Conservation (phyloP, 2,888 invertebrate species). For the Pammene fasciana region DNA sequence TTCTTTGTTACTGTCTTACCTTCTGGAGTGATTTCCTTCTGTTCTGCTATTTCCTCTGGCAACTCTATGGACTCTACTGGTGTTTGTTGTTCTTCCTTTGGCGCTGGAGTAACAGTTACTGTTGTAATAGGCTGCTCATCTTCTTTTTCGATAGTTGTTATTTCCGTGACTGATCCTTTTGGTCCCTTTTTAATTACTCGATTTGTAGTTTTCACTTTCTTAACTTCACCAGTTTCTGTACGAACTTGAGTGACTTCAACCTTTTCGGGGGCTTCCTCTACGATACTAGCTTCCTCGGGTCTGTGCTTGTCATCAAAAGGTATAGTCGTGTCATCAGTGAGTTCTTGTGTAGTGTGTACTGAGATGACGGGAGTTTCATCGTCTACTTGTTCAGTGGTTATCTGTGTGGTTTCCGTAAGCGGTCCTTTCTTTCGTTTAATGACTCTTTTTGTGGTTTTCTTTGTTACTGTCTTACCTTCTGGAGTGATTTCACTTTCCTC, state of each 20-base stretch:
- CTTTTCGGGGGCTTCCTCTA: conserved; percentile 23
- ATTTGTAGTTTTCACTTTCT: conserved; percentile 65
- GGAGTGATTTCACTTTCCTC: neutral
- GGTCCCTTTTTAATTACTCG: conserved; percentile 72
- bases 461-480: conserved; percentile 8
- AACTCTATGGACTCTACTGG: conserved; percentile 48
- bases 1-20: conserved; percentile 7
- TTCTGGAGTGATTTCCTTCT: neutral
- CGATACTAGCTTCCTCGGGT: conserved; percentile 6
- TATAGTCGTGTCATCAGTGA: neutral
- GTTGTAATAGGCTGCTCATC: conserved; percentile 62
- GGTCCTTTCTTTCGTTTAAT: conserved; percentile 66
- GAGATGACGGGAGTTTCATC: neutral
- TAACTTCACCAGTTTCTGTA: conserved; percentile 60
- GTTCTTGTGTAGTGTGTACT: neutral
- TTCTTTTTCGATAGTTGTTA: conserved; percentile 70
- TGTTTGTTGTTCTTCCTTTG: conserved; percentile 52
- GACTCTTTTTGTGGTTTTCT: conserved; percentile 4
- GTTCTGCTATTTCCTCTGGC: neutral
- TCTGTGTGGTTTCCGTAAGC: conserved; percentile 53
- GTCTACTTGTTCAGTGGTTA: conserved; percentile 43
- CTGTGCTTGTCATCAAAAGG: conserved; percentile 42
- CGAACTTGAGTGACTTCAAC: conserved; percentile 60
- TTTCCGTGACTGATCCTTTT: conserved; percentile 73
- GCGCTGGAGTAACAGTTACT: conserved; percentile 48